Percentiles rank a stretch among this genome's conserved stretches.
Evolutionary conservation across 1,140 invertebrate species (phyloP).

Genomic region (Monochamus saltuarius): DNA sequence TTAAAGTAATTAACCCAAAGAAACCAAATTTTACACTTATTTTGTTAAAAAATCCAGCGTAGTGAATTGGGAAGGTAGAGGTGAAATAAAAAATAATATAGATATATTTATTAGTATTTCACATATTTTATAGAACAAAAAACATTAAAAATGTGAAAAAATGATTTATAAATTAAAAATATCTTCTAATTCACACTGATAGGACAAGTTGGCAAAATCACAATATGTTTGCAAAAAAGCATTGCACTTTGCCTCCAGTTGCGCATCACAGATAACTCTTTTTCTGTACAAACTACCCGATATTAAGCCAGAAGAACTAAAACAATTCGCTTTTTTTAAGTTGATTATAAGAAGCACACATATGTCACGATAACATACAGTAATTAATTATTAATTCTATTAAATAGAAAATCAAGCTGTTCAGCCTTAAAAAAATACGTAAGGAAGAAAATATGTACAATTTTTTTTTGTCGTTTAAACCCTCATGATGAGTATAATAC

Average conservation of each 20-base stretch:
- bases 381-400: slow-evolving; percentile 1
- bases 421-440: slow-evolving; percentile 22
- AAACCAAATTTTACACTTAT: too few species aligned
- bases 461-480: slow-evolving; percentile 7
- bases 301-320: background rate
- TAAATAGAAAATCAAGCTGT: slow-evolving; percentile 12
- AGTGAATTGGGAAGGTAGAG: too few species aligned
- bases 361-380: too few species aligned
- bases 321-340: slow-evolving; percentile 3
- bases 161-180: slow-evolving; percentile 36
- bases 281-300: slow-evolving; percentile 25
- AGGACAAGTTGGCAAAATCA: slow-evolving; percentile 49
- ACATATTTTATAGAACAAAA: slow-evolving; percentile 44
- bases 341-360: background rate
- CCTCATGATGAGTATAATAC: slow-evolving; percentile 15
- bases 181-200: slow-evolving; percentile 31
- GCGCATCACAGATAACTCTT: slow-evolving; percentile 49
- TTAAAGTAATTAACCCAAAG: too few species aligned
- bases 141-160: slow-evolving; percentile 49
- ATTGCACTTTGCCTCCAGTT: slow-evolving; percentile 49
- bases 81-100: too few species aligned
- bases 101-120: slow-evolving; percentile 32
- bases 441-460: slow-evolving; percentile 18
- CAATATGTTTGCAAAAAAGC: slow-evolving; percentile 47
- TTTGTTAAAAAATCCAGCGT: too few species aligned